Percentiles rank a stretch among this genome's conserved stretches.
These are phyloP conservation scores for Sebastes diploproa DNA, from an alignment of 2,797 vertebrate species.

Conservation along the genomic window DNA sequence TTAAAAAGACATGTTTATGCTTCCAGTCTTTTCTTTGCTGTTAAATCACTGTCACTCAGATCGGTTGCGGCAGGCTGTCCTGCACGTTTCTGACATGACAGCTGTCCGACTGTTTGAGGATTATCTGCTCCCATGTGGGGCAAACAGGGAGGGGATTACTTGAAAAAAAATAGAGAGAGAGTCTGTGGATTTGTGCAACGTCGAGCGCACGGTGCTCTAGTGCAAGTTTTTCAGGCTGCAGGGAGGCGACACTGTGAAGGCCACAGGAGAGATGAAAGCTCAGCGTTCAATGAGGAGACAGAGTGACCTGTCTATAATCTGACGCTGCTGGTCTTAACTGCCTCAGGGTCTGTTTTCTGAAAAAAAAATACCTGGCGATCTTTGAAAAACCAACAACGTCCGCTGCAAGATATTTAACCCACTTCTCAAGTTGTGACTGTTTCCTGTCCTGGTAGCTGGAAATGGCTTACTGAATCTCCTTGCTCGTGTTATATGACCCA, in stretches of 20 bases:
- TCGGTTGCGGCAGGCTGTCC: constrained; percentile 29
- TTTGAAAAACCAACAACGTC: background rate
- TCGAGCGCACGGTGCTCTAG: background rate
- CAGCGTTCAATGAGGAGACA: background rate
- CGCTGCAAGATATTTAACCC: background rate
- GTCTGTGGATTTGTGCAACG: constrained; percentile 30
- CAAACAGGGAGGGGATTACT: constrained; percentile 67
- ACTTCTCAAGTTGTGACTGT: background rate
- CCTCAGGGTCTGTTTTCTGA: background rate
- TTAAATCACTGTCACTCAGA: constrained; percentile 41
- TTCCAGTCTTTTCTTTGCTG: background rate
- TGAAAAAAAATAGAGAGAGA: constrained; percentile 25
- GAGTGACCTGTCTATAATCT: background rate
- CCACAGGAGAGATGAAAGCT: background rate
- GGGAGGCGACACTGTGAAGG: background rate
- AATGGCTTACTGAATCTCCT: background rate
- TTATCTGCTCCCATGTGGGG: constrained; percentile 71
- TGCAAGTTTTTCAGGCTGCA: constrained; percentile 1
- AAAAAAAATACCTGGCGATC: background rate
- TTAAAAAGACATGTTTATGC: background rate
- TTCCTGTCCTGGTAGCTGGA: background rate
- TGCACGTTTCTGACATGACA: constrained; percentile 70
- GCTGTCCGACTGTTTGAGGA: constrained; percentile 68
- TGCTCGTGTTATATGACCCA: background rate
- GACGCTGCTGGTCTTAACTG: background rate